These are phyloP conservation scores for Pocillopora verrucosa DNA, from an alignment of 64 coral and sea anemone species.

Conservation along the genomic window DNA sequence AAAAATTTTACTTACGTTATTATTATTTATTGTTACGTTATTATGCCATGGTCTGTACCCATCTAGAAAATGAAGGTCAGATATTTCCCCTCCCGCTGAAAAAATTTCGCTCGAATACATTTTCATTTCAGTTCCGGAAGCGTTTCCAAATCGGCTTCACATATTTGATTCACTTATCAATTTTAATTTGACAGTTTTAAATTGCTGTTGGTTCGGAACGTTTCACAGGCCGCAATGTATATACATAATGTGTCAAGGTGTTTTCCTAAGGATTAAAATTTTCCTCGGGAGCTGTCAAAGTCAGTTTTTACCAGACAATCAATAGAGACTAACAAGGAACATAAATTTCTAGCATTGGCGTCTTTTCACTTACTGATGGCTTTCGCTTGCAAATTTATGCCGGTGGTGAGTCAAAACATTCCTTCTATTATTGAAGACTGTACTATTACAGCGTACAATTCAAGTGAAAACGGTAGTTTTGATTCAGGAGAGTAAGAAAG, in stretches of 20 bases:
- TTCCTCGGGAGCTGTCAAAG: background rate
- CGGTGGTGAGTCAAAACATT: slow-evolving; percentile 13
- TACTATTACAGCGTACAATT: background rate
- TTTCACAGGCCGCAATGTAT: slow-evolving; percentile 23
- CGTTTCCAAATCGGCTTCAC: slow-evolving; percentile 10
- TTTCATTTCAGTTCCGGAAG: background rate
- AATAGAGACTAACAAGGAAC: background rate
- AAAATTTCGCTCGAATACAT: background rate
- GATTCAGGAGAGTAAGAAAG: background rate
- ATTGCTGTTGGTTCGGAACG: slow-evolving; percentile 34
- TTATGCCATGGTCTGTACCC: background rate
- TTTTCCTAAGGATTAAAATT: slow-evolving; percentile 20
- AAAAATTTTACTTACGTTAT: no score
- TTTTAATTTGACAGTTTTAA: slow-evolving; percentile 48
- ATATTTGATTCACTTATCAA: slow-evolving; percentile 40
- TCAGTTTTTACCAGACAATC: background rate
- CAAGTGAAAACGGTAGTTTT: background rate
- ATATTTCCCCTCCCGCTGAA: background rate
- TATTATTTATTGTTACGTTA: no score
- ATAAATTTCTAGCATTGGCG: background rate
- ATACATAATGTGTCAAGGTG: slow-evolving; percentile 16
- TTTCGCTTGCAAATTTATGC: slow-evolving; percentile 42
- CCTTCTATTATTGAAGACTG: background rate
- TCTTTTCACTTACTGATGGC: background rate
- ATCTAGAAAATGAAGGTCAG: background rate